Base-by-base conservation (phyloP, 2,797 vertebrate genomes). In the Halcyon badia region DNA sequence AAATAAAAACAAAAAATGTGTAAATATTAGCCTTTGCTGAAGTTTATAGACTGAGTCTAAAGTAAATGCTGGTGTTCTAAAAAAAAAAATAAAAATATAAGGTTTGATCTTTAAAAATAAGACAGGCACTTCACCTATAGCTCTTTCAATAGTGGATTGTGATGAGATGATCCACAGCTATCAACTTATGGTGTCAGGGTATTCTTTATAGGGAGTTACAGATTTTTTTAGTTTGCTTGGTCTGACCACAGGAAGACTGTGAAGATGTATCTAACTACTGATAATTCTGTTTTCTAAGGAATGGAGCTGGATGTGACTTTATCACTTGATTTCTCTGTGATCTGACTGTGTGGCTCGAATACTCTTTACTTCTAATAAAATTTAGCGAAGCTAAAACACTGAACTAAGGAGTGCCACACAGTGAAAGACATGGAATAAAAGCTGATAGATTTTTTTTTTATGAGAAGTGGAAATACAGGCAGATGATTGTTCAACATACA, bases 1-100 rank as follows among this genome's bases (percentile, higher is more conserved):
- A 97, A 96, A 96, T 83, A 97, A 97, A 97, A 97, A 95, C 96
- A 97, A 97, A 89, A 93, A 72, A n/a, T 9, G 83, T 73, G 93
- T 91, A 97, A 97, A 97, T 95, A 96, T 95, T 97, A 89, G 81
- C 51, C 64, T 95, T 93, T 72, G 48, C 73, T 94, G 87, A 88
- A 90, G 89, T 94, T 95, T 97, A 73, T 90, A 88, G 96, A 88
- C 73, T 83, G 82, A 97, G 61, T 91, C 92, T 90, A 95, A 95
- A 95, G 94, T 90, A 97, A 97, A 97, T 95, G 88, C 46, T 94
- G 94, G 66, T 70, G 70, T 87, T 95, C 90, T 94, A 70, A 82
- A 92, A 86, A 86, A 87, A 89, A 71, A 57, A 87, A 68, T 51
- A 46, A 3, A 68, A 25, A 85, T 49, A 87, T 16, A 88, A 94